Evolutionary conservation across 2,113 vertebrate species (phyloP), one percentile per base, ranked within the genome.

Genomic region (Nothocercus nigrocapillus): DNA sequence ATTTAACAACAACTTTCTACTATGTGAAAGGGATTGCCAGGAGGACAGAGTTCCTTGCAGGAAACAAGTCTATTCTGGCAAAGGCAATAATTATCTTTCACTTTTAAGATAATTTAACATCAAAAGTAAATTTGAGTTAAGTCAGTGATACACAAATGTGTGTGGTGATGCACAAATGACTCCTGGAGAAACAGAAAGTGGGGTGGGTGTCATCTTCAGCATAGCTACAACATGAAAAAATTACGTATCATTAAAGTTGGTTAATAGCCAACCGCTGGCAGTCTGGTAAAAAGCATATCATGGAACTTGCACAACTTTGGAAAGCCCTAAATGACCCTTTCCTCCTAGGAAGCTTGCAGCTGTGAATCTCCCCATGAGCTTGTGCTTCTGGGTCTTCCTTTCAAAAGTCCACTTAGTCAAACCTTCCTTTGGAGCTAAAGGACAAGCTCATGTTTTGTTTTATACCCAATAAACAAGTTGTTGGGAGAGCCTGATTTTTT

Each of bases 281-380:
- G 38, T 32, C 34, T 28, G 59, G 11, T 53, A 13, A 15, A 45
- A n/a, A 17, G 49, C 27, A 40, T 64, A 12, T 22, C 22, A 11
- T 13, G 1, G 8, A 21, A 70, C 51, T 42, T 76, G 13, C 16
- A 3, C 72, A 17, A 0, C 1, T 3, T 4, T 56, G 51, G 66
- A 42, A 17, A 28, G 6, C 38, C 38, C 49, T 13, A 4, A 47
- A 3, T 80, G 58, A 21, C n/a, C 18, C 2, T 1, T 1, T 15
- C 59, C 40, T 62, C 42, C 45, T 63, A 34, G 16, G 51, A 66
- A 28, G 28, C n/a, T 69, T 30, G 28, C 78, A 78, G 14, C 62
- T 85, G 45, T 18, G 36, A 16, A 38, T 78, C 19, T 63, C 21
- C 17, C 32, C 11, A 1, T 47, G 54, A 51, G 38, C 8, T 59